These are phyloP conservation scores for Gobio gobio DNA, from an alignment of 2,113 vertebrate genomes.

Conservation along the genomic window DNA sequence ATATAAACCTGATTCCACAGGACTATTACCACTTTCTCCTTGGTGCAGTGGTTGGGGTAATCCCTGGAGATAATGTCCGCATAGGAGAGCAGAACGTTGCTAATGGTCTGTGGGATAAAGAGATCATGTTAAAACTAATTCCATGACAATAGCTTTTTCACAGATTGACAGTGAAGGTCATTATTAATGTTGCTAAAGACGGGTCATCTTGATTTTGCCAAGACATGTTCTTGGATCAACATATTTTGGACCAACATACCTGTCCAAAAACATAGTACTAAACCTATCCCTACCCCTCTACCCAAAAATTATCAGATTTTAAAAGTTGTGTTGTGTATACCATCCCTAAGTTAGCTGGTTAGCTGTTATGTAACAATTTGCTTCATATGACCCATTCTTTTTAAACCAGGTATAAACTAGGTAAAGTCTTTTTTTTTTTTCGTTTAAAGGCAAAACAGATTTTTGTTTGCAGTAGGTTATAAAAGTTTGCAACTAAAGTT, in stretches of 20 bases:
- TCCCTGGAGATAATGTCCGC: conserved; percentile 94
- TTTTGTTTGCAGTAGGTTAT: neutral
- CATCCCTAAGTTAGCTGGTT: neutral
- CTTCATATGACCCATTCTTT: neutral
- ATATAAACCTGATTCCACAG: neutral
- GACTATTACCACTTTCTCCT: conserved; percentile 90
- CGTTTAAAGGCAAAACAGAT: neutral
- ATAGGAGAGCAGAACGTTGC: conserved; percentile 95
- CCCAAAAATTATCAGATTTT: too few species aligned
- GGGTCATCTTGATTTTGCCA: too few species aligned
- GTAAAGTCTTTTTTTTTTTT: neutral
- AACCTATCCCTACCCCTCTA: too few species aligned
- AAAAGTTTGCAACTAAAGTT: neutral
- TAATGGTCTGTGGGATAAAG: conserved; percentile 85
- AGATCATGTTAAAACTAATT: neutral
- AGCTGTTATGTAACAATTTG: neutral
- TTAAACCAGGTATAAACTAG: neutral
- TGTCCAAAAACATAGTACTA: too few species aligned
- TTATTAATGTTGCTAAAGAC: neutral
- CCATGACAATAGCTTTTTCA: neutral
- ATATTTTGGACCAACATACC: too few species aligned
- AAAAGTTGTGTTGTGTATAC: too few species aligned
- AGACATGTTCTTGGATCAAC: too few species aligned
- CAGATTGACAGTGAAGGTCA: neutral
- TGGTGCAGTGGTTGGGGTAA: conserved; percentile 92